Conservation (phyloP, 2,888 invertebrate genomes). For the Drosophila yooni region DNA sequence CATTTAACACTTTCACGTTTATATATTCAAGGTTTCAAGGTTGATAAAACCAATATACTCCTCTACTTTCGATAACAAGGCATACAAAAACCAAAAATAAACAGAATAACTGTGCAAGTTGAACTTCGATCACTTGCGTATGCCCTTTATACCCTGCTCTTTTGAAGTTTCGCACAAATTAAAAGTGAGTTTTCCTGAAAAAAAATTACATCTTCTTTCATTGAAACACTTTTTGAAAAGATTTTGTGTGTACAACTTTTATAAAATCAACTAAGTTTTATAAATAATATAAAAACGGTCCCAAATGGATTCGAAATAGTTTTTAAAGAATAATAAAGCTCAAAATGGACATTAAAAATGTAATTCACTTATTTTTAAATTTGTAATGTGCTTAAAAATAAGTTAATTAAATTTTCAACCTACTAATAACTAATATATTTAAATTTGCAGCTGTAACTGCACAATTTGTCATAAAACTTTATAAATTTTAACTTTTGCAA, state of each 20-base stretch:
- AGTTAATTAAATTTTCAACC: neutral
- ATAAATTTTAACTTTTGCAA: neutral
- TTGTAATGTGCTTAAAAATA: neutral
- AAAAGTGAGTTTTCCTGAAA: neutral
- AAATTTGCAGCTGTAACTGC: neutral
- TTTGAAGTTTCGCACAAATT: neutral
- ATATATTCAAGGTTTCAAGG: neutral
- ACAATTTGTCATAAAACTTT: neutral
- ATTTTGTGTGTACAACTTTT: neutral
- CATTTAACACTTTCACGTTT: neutral
- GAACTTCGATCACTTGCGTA: neutral
- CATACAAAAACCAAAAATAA: neutral
- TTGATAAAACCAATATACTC: neutral
- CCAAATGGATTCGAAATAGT: neutral
- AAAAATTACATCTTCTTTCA: neutral
- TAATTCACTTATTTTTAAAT: no score
- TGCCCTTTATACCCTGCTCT: neutral
- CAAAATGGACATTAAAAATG: neutral
- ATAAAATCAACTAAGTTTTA: neutral
- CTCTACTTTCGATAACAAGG: neutral
- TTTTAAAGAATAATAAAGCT: neutral
- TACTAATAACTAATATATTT: neutral
- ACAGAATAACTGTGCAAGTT: neutral
- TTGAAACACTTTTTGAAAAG: neutral
- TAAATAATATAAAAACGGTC: neutral